Evolutionary conservation across 2,888 invertebrate species (phyloP), one percentile per base, ranked within the genome.

Genomic region (Pristionchus entomophagus): DNA sequence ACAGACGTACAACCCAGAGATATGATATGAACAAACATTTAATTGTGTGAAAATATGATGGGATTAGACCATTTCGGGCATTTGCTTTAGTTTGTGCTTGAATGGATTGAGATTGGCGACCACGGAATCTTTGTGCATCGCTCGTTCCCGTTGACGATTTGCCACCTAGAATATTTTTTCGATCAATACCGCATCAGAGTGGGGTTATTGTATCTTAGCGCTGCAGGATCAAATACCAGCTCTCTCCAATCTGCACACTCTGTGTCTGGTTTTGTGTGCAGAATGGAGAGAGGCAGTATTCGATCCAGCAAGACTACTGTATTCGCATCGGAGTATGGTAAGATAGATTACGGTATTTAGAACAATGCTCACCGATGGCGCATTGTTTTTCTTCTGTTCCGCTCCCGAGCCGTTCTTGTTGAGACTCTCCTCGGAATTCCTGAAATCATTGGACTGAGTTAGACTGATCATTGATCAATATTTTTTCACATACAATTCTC

Each of bases 81-180:
- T 26, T 32, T 56, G 38, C 29, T 84, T 84, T 19, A 84, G 41
- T 49, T 84, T 84, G 45, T 84, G 1, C 65, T 84, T 84, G 65
- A 84, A 84, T 19, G 83, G 83, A 65, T 84, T 84, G 62, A 84
- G 65, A 65, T 62, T 84, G 2, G 83, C 65, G 32, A 41, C 41
- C 29, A 84, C 83, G 17, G 83, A 84, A 35, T 84, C 83, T 49
- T 84, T 84, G 65, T 84, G 83, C 12, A 84, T 84, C 5, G 83
- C 83, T 10, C 83, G 62, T 35, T 84, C 83, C 5, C 65, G 41
- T 22, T 84, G 83, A 19, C 83, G 53, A 51, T 51, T 82, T 1
- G 82, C 53, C 35, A 82, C n/a, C 73, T 73, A 41, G 0, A 38
- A 38, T 0, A 8, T n/a, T 26, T n/a, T n/a, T n/a, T n/a, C n/a